Conservation (phyloP, 1,140 invertebrate species). For the Drosophila tsacasi region DNA sequence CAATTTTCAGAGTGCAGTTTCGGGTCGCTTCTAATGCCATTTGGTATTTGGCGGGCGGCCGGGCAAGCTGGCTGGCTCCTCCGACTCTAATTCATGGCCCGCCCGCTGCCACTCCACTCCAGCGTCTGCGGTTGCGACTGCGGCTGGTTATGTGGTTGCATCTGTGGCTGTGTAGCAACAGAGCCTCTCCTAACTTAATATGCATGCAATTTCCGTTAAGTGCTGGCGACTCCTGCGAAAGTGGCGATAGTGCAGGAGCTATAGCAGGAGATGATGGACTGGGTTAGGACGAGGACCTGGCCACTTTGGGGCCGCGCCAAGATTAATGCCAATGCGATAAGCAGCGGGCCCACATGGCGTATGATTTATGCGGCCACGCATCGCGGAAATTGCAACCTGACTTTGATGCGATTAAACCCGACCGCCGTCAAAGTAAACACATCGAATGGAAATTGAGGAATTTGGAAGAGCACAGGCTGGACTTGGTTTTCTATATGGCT, state of each 20-base stretch:
- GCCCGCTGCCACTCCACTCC: conserved; percentile 13
- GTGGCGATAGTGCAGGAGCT: conserved; percentile 20
- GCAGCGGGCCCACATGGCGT: conserved; percentile 64
- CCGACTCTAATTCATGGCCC: conserved; percentile 34
- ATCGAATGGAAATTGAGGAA: conserved; percentile 6
- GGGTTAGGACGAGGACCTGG: not conserved
- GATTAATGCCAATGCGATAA: conserved; percentile 84
- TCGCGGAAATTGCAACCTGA: conserved; percentile 74
- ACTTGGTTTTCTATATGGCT: not conserved
- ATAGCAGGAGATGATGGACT: not conserved
- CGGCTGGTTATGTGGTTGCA: conserved; percentile 35
- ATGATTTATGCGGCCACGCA: conserved; percentile 77
- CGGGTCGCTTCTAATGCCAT: conserved; percentile 58
- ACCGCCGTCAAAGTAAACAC: conserved; percentile 34
- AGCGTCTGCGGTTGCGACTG: conserved; percentile 28
- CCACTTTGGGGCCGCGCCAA: conserved; percentile 62
- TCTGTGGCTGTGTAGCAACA: conserved; percentile 32
- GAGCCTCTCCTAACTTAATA: conserved; percentile 66
- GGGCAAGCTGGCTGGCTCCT: not conserved
- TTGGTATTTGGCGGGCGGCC: conserved; percentile 12
- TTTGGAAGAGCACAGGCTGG: not conserved
- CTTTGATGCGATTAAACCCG: conserved; percentile 69
- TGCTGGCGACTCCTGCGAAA: conserved; percentile 48
- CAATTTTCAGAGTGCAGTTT: conserved; percentile 79
- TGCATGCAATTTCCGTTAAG: conserved; percentile 83